phyloP scores from a whole-genome alignment of 2,113 vertebrate species.

The Puntigrus tetrazona region DNA sequence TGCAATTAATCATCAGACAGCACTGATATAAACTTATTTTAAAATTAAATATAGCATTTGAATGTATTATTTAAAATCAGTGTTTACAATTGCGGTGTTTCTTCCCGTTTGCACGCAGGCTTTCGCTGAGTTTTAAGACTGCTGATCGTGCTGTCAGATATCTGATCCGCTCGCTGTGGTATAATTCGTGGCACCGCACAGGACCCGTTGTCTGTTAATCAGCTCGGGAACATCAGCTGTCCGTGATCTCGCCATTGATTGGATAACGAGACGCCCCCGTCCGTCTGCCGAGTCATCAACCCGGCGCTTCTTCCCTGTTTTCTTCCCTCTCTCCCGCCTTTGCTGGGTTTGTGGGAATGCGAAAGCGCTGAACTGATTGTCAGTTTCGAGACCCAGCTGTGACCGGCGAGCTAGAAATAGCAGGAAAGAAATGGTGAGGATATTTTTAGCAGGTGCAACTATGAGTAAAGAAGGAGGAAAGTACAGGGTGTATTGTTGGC shows the following conservation, averaged over 20 bases:
- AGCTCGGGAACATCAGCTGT: conserved; percentile 18
- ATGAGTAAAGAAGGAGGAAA: conserved; percentile 42
- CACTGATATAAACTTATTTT: no score
- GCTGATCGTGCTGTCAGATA: neutral
- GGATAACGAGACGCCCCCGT: conserved; percentile 9
- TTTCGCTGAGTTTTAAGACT: no score
- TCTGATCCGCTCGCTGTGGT: neutral
- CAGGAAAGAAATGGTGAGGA: conserved; percentile 12
- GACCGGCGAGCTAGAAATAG: conserved; percentile 47
- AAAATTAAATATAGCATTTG: no score
- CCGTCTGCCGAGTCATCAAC: conserved; percentile 46
- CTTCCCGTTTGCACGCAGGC: no score
- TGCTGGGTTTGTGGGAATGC: conserved; percentile 48
- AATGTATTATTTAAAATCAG: no score
- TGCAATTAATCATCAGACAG: no score
- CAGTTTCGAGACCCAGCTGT: conserved; percentile 44
- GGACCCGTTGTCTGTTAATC: neutral
- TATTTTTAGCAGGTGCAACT: conserved; percentile 53
- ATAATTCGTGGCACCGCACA: neutral
- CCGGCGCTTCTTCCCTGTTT: neutral
- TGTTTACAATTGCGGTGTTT: no score
- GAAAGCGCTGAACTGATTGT: conserved; percentile 57
- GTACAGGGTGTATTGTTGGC: conserved; percentile 5
- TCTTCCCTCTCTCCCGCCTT: neutral
- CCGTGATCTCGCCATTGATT: conserved; percentile 35